Conservation (phyloP, 2,797 vertebrate genomes). For the Coregonus suidteri region DNA sequence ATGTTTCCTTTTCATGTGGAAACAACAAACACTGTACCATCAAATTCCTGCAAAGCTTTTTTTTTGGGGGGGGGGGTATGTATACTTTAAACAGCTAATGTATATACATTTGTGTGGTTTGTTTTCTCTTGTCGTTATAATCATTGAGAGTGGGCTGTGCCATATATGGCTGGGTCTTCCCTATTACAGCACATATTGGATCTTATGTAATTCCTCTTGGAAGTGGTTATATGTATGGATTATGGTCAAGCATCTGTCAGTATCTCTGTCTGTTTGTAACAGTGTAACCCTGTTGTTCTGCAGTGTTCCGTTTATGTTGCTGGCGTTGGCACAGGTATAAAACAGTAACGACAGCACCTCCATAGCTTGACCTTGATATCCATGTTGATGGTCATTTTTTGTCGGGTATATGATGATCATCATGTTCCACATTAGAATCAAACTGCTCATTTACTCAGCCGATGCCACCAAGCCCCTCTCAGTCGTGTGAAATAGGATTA, state of each 20-base stretch:
- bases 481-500: slow-evolving; percentile 15
- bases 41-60: neutral
- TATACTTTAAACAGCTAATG: neutral
- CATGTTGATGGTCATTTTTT: neutral
- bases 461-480: slow-evolving; percentile 1
- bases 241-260: neutral
- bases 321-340: no score
- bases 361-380: no score
- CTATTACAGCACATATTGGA: neutral
- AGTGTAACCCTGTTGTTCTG: neutral
- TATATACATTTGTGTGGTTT: neutral
- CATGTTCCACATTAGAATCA: neutral
- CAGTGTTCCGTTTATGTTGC: neutral
- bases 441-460: neutral
- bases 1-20: neutral
- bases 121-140: slow-evolving; percentile 2
- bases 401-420: neutral
- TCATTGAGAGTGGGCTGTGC: neutral
- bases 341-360: no score
- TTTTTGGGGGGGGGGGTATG: neutral
- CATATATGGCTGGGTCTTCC: neutral
- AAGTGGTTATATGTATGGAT: slow-evolving; percentile 14
- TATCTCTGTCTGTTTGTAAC: slow-evolving; percentile 17
- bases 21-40: neutral
- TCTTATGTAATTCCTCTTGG: neutral